Conservation (phyloP, 1,140 invertebrate species). For the Dufourea novaeangliae region DNA sequence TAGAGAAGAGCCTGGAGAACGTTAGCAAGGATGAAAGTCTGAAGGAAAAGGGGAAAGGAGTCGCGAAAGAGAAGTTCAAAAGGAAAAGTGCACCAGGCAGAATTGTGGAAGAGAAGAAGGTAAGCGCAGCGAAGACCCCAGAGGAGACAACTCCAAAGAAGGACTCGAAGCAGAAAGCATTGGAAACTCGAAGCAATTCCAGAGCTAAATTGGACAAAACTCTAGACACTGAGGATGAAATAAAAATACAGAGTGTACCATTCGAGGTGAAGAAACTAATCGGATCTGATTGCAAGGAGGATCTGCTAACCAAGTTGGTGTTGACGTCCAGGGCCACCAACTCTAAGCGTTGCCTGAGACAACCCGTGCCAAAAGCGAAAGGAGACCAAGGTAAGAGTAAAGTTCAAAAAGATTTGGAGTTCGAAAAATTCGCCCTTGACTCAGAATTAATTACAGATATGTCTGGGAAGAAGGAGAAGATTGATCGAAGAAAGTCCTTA, state of each 20-base stretch:
- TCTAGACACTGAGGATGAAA: neutral
- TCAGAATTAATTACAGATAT: neutral
- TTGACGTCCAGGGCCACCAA: conserved; percentile 31
- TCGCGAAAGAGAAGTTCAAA: conserved; percentile 11
- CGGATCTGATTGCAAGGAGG: conserved; percentile 47
- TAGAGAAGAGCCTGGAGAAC: neutral
- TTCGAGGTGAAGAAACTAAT: conserved; percentile 68
- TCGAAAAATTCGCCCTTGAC: neutral
- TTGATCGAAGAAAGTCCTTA: conserved; percentile 65
- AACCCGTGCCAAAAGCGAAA: conserved; percentile 68
- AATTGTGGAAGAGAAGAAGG: neutral
- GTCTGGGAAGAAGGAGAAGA: conserved; percentile 42
- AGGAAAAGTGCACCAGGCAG: neutral
- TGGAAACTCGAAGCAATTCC: conserved; percentile 49
- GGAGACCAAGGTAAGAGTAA: conserved; percentile 12
- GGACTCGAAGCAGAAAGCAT: conserved; percentile 17
- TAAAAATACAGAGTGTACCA: conserved; percentile 47
- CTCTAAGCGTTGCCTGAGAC: conserved; percentile 46
- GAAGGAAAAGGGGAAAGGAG: conserved; percentile 35
- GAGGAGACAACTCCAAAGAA: neutral
- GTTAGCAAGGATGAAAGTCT: conserved; percentile 7
- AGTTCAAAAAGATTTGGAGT: conserved; percentile 10
- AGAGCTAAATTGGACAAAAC: conserved; percentile 15
- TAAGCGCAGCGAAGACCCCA: accelerated
- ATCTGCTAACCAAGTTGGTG: conserved; percentile 54